Base-by-base conservation (phyloP, 2,888 invertebrate species). In the Taphrorychus bicolor region DNA sequence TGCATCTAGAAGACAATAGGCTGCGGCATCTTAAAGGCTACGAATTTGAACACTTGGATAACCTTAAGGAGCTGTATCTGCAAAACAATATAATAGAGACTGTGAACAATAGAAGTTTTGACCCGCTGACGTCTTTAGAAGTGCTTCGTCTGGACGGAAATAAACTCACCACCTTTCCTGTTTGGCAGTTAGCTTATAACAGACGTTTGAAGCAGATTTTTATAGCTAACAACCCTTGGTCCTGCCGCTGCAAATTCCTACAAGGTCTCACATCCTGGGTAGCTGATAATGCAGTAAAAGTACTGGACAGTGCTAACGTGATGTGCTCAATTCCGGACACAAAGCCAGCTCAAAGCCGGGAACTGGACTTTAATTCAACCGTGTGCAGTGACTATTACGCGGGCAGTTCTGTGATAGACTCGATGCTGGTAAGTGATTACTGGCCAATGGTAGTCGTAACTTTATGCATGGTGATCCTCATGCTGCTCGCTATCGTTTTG, bases 241-340 rank as follows among this genome's bases (percentile, higher is more conserved):
- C 92, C 45, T 96, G 96, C 79, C 90, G 93, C 75, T 96, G 96
- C 83, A 91, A 92, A 80, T 95, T 93, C 83, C 86, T 95, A 76
- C 91, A 93, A 81, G 91, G 92, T 77, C 85, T 94, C 74, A 92
- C 93, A 67, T 87, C 90, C 72, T 95, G 93, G 87, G 89, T 94
- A 70, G 87, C 89, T 32, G 92, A 93, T 79, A 93, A 93, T 80
- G 89, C 90, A 69, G 88, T 90, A 80, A 91, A 91, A 83, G 90
- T 94, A 73, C 85, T 91, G 70, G 94, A 94, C 80, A 87, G 89
- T 73, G 87, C 87, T 72, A 92, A 92, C 76, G 89, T 94, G 75
- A 91, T 90, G 87, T 94, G 94, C 82, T 89, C 91, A 84, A 91
- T 92, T 75, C 87, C 88, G 80, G 91, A 91, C 75, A 87, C 89